Evolutionary conservation across 2,113 vertebrate genomes (phyloP), one percentile per base, ranked within the genome.

Genomic region (Paedocypris sp.): DNA sequence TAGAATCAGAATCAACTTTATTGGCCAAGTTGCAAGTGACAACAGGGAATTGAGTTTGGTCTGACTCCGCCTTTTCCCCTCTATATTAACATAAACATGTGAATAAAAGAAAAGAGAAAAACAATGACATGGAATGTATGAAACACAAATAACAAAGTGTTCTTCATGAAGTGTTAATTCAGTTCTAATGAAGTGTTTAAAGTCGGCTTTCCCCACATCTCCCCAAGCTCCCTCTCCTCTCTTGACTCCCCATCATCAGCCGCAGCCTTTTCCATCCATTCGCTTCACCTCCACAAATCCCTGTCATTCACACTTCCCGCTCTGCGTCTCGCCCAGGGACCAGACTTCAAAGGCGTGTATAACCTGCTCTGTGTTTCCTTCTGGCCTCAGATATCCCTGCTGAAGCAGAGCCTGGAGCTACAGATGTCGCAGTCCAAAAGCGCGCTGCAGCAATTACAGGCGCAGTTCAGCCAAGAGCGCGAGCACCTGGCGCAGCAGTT

Each of bases 401-500:
- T 98, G 74, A 99, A 98, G 65, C 93, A 98, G 83, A 97, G 91
- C n/a, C 83, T 99, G 83, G 93, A 99, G 83, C 83, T 97, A 72
- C 95, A 99, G 83, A 78, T 98, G 72, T 94, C 90, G 2, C 93
- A 99, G 81, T 98, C 95, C 1, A 92, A 99, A 85, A 85, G 85
- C 0, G 90, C 95, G 19, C 76, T 99, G 66, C 93, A 97, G 69
- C 92, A 95, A 64, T 88, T 98, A 28, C 95, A 99, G 78, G 87
- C 89, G 16, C 93, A 97, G 75, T 98, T 97, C 73, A 91, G 79
- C 73, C 91, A 94, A 69, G 94, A 99, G 71, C 86, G 91, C 9
- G 91, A 99, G 66, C 87, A 91, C 8, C 87, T 98, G 64, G 89
- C 88, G 7, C 91, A 94, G 56, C 91, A 98, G 75, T 86, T 99